Evolutionary conservation across 2,797 vertebrate species (phyloP).

Genomic region (Dendrocincla tyrannina): DNA sequence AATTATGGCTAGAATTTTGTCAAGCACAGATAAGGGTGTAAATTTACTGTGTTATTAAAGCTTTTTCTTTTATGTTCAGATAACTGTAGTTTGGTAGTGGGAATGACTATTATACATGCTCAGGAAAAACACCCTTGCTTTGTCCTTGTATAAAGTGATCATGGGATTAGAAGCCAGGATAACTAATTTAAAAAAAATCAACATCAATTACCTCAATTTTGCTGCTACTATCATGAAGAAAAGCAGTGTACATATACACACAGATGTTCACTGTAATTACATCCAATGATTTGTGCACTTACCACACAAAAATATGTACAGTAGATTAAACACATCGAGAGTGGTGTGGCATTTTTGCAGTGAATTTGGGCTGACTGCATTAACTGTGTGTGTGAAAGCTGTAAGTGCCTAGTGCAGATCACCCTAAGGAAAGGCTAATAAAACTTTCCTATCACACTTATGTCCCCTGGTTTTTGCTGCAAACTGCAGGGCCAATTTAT

Average conservation of each 20-base stretch:
- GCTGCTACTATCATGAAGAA: not conserved
- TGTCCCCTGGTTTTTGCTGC: not conserved
- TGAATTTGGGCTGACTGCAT: not conserved
- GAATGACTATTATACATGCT: not conserved
- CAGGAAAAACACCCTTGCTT: not conserved
- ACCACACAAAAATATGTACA: not conserved
- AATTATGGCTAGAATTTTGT: slow-evolving; percentile 31
- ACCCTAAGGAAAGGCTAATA: not conserved
- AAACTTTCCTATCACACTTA: not conserved
- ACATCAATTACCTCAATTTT: not conserved
- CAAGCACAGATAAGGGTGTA: slow-evolving; percentile 38
- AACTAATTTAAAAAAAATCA: not conserved
- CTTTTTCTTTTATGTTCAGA: not conserved
- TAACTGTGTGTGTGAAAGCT: not conserved
- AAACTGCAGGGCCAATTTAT: not conserved
- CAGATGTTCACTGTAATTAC: not conserved
- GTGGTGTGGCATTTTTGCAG: not conserved
- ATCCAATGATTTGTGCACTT: not conserved
- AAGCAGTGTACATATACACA: not conserved
- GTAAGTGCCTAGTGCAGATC: not conserved
- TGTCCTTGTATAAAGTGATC: not conserved
- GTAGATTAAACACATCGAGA: not conserved
- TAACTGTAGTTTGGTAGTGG: not conserved
- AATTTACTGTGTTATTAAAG: slow-evolving; percentile 16
- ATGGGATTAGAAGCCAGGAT: not conserved